Conservation (phyloP, 2,113 vertebrate species). For the Malurus melanocephalus region DNA sequence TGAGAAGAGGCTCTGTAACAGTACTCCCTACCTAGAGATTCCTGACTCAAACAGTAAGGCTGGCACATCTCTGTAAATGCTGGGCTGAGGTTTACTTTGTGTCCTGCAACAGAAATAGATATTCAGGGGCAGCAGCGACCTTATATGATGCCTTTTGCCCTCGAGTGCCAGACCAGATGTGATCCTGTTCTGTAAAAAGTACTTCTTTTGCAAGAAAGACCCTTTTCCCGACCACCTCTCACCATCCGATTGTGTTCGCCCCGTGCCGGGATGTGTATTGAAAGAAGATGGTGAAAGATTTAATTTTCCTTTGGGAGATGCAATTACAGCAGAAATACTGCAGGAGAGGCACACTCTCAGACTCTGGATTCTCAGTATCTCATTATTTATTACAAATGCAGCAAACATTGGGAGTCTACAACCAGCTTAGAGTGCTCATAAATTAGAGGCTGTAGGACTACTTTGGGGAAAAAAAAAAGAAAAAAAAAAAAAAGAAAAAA, state of each 20-base stretch:
- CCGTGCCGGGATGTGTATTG: not conserved
- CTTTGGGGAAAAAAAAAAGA: not conserved
- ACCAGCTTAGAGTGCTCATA: constrained; percentile 40
- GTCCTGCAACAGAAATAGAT: not conserved
- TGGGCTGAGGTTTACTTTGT: not conserved
- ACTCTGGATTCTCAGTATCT: constrained; percentile 55
- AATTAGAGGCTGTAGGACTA: constrained; percentile 28
- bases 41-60: not conserved
- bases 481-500: not conserved
- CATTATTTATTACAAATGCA: constrained; percentile 70
- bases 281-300: constrained; percentile 43
- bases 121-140: not conserved
- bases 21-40: not conserved
- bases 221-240: not conserved
- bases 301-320: constrained; percentile 62
- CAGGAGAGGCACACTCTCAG: constrained; percentile 49
- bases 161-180: not conserved
- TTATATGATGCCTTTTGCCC: not conserved
- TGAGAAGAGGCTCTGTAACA: not conserved
- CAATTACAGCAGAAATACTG: constrained; percentile 59
- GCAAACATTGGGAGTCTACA: constrained; percentile 50
- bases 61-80: not conserved
- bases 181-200: not conserved
- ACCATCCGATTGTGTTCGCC: not conserved
- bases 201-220: not conserved